Evolutionary conservation across 2,888 invertebrate species (phyloP), one percentile per base, ranked within the genome.

Genomic region (Drosophila nr. fundita): DNA sequence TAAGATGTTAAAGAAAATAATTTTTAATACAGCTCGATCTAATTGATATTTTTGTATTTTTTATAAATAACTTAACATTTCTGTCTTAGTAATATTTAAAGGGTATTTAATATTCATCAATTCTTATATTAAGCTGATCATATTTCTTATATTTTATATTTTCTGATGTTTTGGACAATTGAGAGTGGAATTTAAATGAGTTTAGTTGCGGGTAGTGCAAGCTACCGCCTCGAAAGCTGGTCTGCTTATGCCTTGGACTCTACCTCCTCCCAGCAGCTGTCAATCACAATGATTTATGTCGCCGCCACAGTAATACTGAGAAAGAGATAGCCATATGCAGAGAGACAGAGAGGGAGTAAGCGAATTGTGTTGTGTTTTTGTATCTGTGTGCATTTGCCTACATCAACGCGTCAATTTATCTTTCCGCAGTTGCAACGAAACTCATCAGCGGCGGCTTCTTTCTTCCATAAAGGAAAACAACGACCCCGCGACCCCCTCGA

Each of bases 201-300:
- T 81, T 83, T 81, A 87, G 82, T 86, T 85, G 86, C 86, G 86
- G 89, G 86, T 68, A 73, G 68, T 80, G 78, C 80, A 85, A 80
- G 65, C 77, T 68, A 62, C 62, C 53, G 63, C 68, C 73, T 68
- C 34, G 49, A 54, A 49, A 49, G 53, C 55, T 21, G 50, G 52
- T 34, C 38, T 34, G 30, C 45, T n/a, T 66, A 36, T 45, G 27
- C 53, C 60, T 54, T 49, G 40, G 36, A 24, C 45, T 73, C 61
- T 60, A 65, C 55, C 58, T 65, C 71, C 61, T 67, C 61, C 61
- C 82, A 83, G 87, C 84, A 80, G 86, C 92, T 93, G 92, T 93
- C 93, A 93, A 91, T 92, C 92, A 91, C 91, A 92, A 93, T 93
- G 93, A 93, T 93, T 92, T 93, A 93, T 93, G 86, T 82, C 87